These are phyloP conservation scores for Tethea ocularis DNA, from an alignment of 2,888 invertebrate species.

Conservation along the genomic window DNA sequence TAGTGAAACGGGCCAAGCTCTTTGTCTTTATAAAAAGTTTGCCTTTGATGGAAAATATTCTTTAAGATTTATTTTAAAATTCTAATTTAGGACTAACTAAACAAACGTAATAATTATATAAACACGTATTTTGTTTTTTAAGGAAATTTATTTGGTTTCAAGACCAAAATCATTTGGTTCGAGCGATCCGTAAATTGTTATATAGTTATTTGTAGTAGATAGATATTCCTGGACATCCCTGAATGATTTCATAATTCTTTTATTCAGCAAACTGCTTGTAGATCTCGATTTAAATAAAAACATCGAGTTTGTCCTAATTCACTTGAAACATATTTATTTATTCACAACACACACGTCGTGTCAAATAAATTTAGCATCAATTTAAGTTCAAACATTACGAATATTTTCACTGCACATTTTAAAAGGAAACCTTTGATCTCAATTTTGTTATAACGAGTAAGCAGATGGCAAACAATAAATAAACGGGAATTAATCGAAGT, in stretches of 20 bases:
- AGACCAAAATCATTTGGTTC: too few species aligned
- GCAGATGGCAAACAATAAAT: conserved; percentile 48
- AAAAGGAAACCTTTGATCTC: conserved; percentile 55
- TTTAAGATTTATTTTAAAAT: too few species aligned
- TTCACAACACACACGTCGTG: conserved; percentile 16
- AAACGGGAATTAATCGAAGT: conserved; percentile 51
- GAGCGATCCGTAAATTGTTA: too few species aligned
- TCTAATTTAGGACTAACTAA: too few species aligned
- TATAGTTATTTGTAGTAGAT: neutral
- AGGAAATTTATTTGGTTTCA: too few species aligned
- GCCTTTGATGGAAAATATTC: too few species aligned
- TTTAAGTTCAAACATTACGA: conserved; percentile 11
- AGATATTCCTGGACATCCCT: neutral
- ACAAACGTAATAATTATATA: too few species aligned
- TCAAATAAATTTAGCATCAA: conserved; percentile 23
- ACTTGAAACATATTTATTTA: conserved; percentile 11
- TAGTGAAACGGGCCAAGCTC: conserved; percentile 11
- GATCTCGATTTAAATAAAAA: neutral
- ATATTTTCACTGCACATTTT: conserved; percentile 33
- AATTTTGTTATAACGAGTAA: conserved; percentile 42
- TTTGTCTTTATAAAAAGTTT: neutral
- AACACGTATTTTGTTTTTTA: too few species aligned
- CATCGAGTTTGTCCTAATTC: conserved; percentile 2
- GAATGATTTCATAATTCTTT: neutral
- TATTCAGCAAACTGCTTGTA: neutral